Percentiles rank a stretch among this genome's conserved stretches.
These are phyloP conservation scores for Xestia sexstrigata DNA, from an alignment of 2,888 invertebrate species.

Conservation along the genomic window DNA sequence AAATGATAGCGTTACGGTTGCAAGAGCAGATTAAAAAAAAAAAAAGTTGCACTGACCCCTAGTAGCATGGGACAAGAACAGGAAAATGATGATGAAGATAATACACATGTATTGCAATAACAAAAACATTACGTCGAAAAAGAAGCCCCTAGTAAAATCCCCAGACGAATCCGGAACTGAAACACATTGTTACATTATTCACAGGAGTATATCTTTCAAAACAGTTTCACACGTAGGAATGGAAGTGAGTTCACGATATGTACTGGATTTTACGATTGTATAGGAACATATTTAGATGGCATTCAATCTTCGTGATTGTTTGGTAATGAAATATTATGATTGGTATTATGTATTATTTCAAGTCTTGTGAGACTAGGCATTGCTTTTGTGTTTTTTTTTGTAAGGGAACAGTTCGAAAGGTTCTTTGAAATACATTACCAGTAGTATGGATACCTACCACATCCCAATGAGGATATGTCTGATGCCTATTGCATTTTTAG, in stretches of 20 bases:
- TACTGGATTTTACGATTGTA: conserved; percentile 24
- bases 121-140: not conserved
- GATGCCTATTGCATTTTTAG: not conserved
- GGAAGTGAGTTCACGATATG: conserved; percentile 19
- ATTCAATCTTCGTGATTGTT: not conserved
- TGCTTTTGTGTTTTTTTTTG: not conserved
- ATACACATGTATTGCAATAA: not conserved
- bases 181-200: conserved; percentile 61
- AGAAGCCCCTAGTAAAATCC: conserved; percentile 16
- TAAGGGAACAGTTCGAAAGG: not conserved
- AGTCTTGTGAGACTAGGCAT: not conserved
- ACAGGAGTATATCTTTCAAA: conserved; percentile 39
- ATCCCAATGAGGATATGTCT: not conserved
- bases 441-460: not conserved
- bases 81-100: not conserved
- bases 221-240: conserved; percentile 50
- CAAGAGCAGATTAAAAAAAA: not conserved
- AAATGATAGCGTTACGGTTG: not conserved
- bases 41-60: not conserved
- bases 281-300: conserved; percentile 11
- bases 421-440: not conserved
- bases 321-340: conserved; percentile 7
- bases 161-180: conserved; percentile 47
- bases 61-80: not conserved
- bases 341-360: not conserved